These are phyloP conservation scores for Zoanthus sansibaricus DNA, from an alignment of 92 coral and sea anemone genomes.

Conservation along the genomic window DNA sequence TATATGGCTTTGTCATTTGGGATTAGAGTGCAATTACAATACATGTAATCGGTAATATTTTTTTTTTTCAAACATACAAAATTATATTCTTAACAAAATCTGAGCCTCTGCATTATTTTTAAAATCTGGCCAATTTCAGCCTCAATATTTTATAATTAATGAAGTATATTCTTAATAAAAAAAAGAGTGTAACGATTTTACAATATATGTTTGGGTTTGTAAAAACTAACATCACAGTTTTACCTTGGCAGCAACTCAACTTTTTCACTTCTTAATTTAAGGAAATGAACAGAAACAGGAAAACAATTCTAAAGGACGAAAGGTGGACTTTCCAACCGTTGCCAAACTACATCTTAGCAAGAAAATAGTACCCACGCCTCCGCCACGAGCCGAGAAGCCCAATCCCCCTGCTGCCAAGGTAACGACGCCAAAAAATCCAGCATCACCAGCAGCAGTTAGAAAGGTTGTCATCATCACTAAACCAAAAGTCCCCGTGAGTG, in stretches of 20 bases:
- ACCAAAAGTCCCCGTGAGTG: slow-evolving; percentile 3
- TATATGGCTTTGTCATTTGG: too few species aligned
- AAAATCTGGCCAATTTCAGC: too few species aligned
- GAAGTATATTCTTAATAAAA: too few species aligned
- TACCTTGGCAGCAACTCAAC: background rate
- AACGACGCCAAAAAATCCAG: background rate
- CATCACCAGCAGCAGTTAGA: slow-evolving; percentile 26
- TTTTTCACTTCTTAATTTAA: background rate
- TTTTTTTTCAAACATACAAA: too few species aligned
- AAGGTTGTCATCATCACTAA: slow-evolving; percentile 41
- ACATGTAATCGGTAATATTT: too few species aligned
- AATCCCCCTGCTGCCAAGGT: slow-evolving; percentile 30
- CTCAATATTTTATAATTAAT: too few species aligned
- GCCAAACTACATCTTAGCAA: slow-evolving; percentile 1
- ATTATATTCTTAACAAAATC: too few species aligned
- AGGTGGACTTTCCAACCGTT: slow-evolving; percentile 21
- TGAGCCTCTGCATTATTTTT: too few species aligned
- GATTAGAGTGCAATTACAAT: too few species aligned
- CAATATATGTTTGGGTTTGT: too few species aligned
- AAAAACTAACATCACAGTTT: background rate
- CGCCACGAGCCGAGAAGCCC: slow-evolving; percentile 21
- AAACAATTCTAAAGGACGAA: background rate
- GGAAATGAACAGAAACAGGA: slow-evolving; percentile 16
- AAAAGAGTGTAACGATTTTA: too few species aligned
- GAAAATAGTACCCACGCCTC: slow-evolving; percentile 36